Conservation (phyloP, 2,113 vertebrate genomes). For the Apodemus speciosus region DNA sequence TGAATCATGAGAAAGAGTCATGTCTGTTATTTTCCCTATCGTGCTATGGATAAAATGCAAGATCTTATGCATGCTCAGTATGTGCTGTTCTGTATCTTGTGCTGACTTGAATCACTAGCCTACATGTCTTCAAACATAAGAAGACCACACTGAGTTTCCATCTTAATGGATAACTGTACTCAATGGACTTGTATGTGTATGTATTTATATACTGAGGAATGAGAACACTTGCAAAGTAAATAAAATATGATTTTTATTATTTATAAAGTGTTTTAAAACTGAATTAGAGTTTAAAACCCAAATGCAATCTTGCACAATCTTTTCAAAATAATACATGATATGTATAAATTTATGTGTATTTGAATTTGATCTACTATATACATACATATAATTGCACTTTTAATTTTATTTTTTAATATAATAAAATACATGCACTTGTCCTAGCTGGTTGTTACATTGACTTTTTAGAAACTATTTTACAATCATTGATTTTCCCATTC, state of each 20-base stretch:
- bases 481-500: slow-evolving; percentile 2
- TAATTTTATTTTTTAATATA: slow-evolving; percentile 19
- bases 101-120: background rate
- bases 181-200: background rate
- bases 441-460: background rate
- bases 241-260: background rate
- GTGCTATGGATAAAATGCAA: background rate
- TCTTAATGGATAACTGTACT: background rate
- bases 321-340: background rate
- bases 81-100: no score
- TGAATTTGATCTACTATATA: background rate
- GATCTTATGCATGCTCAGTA: background rate
- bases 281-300: background rate
- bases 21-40: background rate
- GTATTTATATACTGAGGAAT: background rate
- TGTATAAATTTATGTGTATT: background rate
- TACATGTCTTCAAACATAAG: background rate
- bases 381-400: background rate
- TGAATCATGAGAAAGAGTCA: background rate
- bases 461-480: background rate
- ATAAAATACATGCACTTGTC: background rate
- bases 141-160: background rate
- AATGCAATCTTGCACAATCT: background rate
- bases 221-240: background rate
- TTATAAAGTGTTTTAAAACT: slow-evolving; percentile 18